Evolutionary conservation across 2,888 invertebrate genomes (phyloP).

Genomic region (Chromoteleia sp.): DNA sequence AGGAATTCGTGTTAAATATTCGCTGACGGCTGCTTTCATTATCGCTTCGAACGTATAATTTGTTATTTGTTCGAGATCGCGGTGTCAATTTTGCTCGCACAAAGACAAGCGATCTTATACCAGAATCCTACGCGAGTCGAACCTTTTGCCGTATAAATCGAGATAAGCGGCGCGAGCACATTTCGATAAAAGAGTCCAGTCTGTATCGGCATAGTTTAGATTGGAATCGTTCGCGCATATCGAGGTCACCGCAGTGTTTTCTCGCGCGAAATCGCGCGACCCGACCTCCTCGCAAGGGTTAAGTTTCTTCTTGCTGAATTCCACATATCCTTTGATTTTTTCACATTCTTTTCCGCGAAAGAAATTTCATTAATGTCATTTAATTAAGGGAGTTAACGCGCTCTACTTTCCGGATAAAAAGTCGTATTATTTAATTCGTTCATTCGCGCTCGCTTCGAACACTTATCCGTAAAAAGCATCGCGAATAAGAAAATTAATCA

Average conservation of each 20-base stretch:
- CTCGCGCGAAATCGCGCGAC: conserved; percentile 62
- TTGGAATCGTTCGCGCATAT: conserved; percentile 57
- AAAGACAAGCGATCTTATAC: background rate
- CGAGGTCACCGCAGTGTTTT: conserved; percentile 56
- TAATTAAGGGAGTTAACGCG: conserved; percentile 28
- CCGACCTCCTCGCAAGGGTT: conserved; percentile 57
- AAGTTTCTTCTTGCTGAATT: conserved; percentile 49
- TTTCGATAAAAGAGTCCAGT: conserved; percentile 44
- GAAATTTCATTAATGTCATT: conserved; percentile 35
- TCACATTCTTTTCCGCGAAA: conserved; percentile 5
- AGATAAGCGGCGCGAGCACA: conserved; percentile 22
- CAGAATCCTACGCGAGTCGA: background rate
- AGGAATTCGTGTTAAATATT: background rate
- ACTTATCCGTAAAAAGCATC: background rate
- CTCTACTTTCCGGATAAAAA: conserved; percentile 18
- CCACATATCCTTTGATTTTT: conserved; percentile 27
- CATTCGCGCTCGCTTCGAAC: background rate
- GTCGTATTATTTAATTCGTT: background rate
- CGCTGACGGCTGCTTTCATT: conserved; percentile 4
- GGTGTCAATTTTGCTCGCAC: conserved; percentile 4
- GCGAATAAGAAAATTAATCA: background rate
- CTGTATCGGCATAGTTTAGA: conserved; percentile 49
- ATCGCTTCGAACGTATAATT: conserved; percentile 2
- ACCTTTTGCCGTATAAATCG: conserved; percentile 6
- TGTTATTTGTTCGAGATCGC: conserved; percentile 6